Conservation (phyloP, 2,797 vertebrate species). For the Huso huso region DNA sequence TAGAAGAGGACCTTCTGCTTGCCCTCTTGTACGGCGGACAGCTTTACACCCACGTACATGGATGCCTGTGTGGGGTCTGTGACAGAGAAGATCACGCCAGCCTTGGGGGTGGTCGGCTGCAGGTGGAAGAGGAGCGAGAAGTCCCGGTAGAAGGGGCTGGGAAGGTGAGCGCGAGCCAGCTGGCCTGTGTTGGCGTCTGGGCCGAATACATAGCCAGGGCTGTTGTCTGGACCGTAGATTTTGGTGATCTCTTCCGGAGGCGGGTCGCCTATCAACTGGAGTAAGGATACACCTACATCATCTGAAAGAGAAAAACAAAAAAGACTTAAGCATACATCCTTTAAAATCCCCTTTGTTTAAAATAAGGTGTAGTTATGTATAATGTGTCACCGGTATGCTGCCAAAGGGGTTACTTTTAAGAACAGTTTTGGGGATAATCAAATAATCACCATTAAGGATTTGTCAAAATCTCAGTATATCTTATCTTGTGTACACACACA, state of each 20-base stretch:
- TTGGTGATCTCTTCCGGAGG: conserved; percentile 45
- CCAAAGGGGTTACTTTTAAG: too few relatives aligned
- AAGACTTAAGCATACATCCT: too few relatives aligned
- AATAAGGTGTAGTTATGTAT: too few relatives aligned
- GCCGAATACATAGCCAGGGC: conserved; percentile 55
- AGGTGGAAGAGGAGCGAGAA: conserved; percentile 80
- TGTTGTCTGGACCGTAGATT: conserved; percentile 47
- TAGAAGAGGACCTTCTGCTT: conserved; percentile 72
- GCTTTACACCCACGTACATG: conserved; percentile 75
- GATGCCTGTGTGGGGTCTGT: conserved; percentile 63
- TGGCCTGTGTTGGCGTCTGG: conserved; percentile 47
- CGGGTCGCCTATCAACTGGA: conserved; percentile 74
- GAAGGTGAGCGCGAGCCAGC: conserved; percentile 64
- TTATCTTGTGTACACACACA: too few relatives aligned
- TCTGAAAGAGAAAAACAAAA: conserved; percentile 32
- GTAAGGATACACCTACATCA: conserved; percentile 61
- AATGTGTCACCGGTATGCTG: too few relatives aligned
- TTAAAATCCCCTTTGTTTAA: too few relatives aligned
- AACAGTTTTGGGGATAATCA: too few relatives aligned
- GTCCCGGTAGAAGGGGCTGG: conserved; percentile 71
- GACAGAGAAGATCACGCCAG: conserved; percentile 73
- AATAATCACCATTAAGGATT: too few relatives aligned
- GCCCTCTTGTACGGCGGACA: conserved; percentile 49
- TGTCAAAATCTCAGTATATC: too few relatives aligned
- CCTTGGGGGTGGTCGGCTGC: conserved; percentile 49